Percentiles rank a stretch among this genome's conserved stretches.
phyloP scores from a whole-genome alignment of 1,140 invertebrate species.

The Drosophila ficusphila region DNA sequence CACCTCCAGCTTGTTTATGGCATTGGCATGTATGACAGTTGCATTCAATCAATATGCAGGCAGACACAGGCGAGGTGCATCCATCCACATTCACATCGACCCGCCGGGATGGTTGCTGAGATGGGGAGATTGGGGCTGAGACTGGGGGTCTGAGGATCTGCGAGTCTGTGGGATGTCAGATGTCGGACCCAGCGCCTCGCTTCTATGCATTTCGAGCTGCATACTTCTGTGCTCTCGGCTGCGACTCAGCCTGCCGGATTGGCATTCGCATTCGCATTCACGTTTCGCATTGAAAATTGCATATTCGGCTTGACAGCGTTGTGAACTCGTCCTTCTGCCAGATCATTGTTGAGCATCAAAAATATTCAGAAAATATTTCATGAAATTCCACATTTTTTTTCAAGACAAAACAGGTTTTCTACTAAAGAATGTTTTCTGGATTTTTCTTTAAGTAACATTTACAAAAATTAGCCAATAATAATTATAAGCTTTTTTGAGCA shows the following conservation, averaged over 20 bases:
- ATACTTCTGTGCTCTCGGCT: conserved; percentile 40
- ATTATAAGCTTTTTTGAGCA: too few relatives aligned
- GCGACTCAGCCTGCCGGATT: conserved; percentile 20
- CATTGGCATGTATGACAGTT: conserved; percentile 73
- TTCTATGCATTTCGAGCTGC: conserved; percentile 55
- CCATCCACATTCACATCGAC: neutral
- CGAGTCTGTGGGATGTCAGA: conserved; percentile 1
- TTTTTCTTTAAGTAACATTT: too few relatives aligned
- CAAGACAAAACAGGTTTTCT: too few relatives aligned
- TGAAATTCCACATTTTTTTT: too few relatives aligned
- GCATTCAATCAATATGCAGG: conserved; percentile 73
- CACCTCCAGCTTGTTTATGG: conserved; percentile 60
- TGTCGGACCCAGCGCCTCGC: conserved; percentile 8
- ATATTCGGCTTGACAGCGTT: conserved; percentile 22
- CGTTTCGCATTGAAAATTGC: conserved; percentile 39
- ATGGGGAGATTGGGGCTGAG: neutral
- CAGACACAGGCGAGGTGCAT: conserved; percentile 15
- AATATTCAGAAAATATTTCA: too few relatives aligned
- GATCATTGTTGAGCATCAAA: neutral
- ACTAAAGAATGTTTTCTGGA: too few relatives aligned
- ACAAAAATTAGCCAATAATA: too few relatives aligned
- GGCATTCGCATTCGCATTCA: conserved; percentile 40
- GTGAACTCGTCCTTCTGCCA: conserved; percentile 6
- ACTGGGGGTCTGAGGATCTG: neutral
- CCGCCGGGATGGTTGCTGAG: too few relatives aligned